These are phyloP conservation scores for Tupiocoris notatus DNA, from an alignment of 2,888 invertebrate genomes.

Conservation along the genomic window DNA sequence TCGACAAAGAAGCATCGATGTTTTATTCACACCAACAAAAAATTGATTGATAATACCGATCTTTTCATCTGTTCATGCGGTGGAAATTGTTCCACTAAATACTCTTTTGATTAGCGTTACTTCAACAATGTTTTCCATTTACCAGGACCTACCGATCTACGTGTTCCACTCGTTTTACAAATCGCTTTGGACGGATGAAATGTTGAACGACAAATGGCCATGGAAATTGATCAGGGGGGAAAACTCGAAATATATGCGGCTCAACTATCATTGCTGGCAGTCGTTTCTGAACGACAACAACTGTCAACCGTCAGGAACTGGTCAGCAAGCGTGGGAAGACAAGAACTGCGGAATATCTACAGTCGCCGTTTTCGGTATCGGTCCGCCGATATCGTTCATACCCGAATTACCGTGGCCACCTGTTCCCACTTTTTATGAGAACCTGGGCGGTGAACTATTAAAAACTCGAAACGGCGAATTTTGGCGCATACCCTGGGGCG, in stretches of 20 bases:
- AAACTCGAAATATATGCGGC: background rate
- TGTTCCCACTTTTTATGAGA: background rate
- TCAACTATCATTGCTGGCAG: background rate
- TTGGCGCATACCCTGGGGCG: background rate
- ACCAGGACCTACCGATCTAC: background rate
- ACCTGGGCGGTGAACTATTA: background rate
- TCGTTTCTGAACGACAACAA: background rate
- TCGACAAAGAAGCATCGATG: no score
- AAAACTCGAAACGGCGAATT: background rate
- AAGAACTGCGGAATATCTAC: background rate
- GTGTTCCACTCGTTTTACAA: background rate
- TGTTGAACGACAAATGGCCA: background rate
- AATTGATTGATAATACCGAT: no score
- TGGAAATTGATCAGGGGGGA: background rate
- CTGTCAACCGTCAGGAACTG: background rate
- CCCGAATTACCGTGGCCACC: background rate
- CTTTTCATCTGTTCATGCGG: no score
- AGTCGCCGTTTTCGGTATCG: background rate
- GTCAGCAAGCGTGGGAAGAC: background rate
- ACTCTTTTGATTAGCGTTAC: no score
- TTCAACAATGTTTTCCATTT: no score
- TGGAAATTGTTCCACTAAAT: no score
- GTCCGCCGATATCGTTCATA: background rate
- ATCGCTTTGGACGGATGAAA: background rate
- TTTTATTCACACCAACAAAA: no score